Evolutionary conservation across 2,888 invertebrate genomes (phyloP).

Genomic region (Scrobipalpa costella): DNA sequence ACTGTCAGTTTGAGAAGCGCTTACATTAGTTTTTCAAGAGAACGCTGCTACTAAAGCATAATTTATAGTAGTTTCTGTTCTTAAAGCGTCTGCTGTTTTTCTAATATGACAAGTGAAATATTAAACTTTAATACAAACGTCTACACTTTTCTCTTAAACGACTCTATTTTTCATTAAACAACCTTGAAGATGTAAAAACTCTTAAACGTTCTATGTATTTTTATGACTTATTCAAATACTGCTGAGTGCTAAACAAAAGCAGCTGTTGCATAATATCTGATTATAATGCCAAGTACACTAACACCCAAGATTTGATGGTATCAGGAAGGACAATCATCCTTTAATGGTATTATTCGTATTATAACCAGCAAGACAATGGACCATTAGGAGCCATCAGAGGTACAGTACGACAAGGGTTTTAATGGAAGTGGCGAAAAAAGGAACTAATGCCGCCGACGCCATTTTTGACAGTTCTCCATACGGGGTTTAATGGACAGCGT

Average conservation of each 20-base stretch:
- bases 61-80: neutral
- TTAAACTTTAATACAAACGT: neutral
- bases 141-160: neutral
- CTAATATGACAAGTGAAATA: neutral
- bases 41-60: neutral
- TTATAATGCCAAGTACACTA: neutral
- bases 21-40: constrained; percentile 4
- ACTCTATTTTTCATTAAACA: neutral
- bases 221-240: neutral
- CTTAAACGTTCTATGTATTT: neutral
- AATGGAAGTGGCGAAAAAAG: no score
- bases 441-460: no score
- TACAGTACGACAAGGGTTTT: neutral
- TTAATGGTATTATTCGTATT: constrained; percentile 16
- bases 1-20: constrained; percentile 3
- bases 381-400: neutral
- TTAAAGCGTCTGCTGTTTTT: neutral
- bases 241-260: neutral
- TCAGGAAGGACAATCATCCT: neutral
- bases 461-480: no score
- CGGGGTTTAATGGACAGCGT: no score
- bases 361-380: constrained; percentile 1
- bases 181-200: neutral
- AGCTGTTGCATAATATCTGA: neutral
- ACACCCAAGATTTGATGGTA: neutral